Evolutionary conservation across 1,140 invertebrate genomes (phyloP), one percentile per base, ranked within the genome.

Genomic region (Mamestra configurata): DNA sequence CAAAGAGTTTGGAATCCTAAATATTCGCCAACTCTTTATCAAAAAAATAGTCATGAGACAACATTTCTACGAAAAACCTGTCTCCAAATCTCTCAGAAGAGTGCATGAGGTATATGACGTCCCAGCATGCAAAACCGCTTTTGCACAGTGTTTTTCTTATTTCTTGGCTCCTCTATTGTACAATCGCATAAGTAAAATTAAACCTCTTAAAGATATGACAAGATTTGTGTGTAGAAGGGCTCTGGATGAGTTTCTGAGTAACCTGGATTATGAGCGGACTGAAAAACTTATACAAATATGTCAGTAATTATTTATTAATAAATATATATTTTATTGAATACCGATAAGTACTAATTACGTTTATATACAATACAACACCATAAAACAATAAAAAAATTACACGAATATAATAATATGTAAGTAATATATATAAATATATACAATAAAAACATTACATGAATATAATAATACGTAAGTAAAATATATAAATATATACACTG

Each of bases 1-100:
- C 43, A 51, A 75, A 40, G 71, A 80, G 15, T 80, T 40, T 40
- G 15, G 35, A 43, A 80, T n/a, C n/a, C n/a, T n/a, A n/a, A n/a
- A n/a, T n/a, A n/a, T n/a, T n/a, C n/a, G n/a, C n/a, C n/a, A n/a
- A 68, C 37, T 80, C 0, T 80, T 75, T 55, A 75, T 80, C 0
- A 55, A 53, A 40, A 43, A 7, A 13, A 37, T 64, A 5, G 15
- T 73, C n/a, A 13, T 72, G 1, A 61, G 4, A 37, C 57, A 73
- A 66, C 70, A 72, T 73, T 40, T 13, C 27, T n/a, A 15, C n/a
- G 37, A 18, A 18, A 37, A 61, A 73, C 22, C 27, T 11, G 4
- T 37, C 18, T 11, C 18, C 71, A 35, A 61, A 61, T 68, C 24
- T 8, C 15, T 53, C 7, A 43, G 71, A 73, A 57, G 53, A 57